A percentile compares a stretch with the other conserved stretches of the same genome.
Conservation (phyloP, 35 echinoderm and acorn worm species). For the Nesometra sesokonis region DNA sequence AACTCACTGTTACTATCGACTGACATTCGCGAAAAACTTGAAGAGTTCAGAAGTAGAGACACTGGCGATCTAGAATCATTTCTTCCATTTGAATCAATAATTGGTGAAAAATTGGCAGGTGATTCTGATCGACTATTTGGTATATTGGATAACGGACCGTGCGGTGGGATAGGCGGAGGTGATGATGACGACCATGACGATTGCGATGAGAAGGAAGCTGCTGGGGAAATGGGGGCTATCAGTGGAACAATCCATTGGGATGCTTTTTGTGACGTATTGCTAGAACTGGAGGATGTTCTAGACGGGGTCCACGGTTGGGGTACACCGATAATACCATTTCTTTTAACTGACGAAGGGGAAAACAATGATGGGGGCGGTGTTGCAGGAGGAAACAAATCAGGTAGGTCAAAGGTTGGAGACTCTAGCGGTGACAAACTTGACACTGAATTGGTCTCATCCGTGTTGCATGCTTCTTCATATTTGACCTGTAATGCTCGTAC, state of each 20-base stretch:
- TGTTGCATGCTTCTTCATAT: neutral
- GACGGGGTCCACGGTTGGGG: neutral
- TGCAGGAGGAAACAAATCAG: neutral
- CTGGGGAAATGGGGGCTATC: neutral
- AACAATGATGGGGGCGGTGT: neutral
- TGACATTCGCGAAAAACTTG: neutral
- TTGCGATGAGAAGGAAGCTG: neutral
- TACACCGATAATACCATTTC: neutral
- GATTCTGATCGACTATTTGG: neutral
- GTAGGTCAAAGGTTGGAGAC: neutral
- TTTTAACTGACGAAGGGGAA: neutral
- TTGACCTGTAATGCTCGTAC: neutral
- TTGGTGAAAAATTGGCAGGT: neutral
- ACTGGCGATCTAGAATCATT: neutral
- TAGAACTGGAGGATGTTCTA: neutral
- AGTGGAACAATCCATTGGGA: neutral
- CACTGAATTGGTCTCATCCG: neutral
- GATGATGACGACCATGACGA: neutral
- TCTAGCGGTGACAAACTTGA: neutral
- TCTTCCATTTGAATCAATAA: neutral
- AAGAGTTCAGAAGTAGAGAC: neutral
- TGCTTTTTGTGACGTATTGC: neutral
- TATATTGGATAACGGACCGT: neutral
- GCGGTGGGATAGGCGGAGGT: neutral
- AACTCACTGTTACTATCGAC: neutral